Evolutionary conservation across 2,888 invertebrate species (phyloP).

Genomic region (Platycnemis pennipes): DNA sequence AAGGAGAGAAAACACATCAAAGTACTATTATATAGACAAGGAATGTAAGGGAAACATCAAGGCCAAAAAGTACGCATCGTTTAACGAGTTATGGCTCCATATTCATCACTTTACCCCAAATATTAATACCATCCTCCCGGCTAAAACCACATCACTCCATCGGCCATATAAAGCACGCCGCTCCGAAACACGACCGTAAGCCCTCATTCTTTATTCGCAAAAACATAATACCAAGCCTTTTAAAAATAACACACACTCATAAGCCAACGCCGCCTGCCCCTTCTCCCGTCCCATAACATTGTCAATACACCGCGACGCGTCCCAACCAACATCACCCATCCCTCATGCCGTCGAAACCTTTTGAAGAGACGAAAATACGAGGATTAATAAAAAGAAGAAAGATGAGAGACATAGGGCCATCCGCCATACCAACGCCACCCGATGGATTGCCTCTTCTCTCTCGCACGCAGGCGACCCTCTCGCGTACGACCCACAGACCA

Average conservation of each 20-base stretch:
- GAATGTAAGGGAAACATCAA: background rate
- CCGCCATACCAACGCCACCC: background rate
- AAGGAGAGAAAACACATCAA: background rate
- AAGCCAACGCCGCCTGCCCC: background rate
- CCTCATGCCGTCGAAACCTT: background rate
- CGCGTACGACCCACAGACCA: constrained; percentile 40
- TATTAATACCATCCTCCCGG: background rate
- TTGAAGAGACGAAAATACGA: constrained; percentile 1
- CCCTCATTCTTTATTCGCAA: constrained; percentile 46
- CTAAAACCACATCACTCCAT: background rate
- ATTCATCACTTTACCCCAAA: constrained; percentile 27
- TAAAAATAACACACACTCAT: background rate
- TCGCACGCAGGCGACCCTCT: background rate
- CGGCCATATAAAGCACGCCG: background rate
- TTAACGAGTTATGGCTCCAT: constrained; percentile 35
- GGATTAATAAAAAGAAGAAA: background rate
- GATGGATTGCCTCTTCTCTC: background rate
- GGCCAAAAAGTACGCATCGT: background rate
- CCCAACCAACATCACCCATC: background rate
- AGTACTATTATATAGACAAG: background rate
- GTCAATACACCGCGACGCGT: background rate
- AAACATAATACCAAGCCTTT: constrained; percentile 25
- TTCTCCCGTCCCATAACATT: background rate
- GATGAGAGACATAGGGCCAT: background rate
- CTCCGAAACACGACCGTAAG: background rate